These are phyloP conservation scores for Melanogrammus aeglefinus DNA, from an alignment of 2,797 vertebrate species.

Conservation along the genomic window DNA sequence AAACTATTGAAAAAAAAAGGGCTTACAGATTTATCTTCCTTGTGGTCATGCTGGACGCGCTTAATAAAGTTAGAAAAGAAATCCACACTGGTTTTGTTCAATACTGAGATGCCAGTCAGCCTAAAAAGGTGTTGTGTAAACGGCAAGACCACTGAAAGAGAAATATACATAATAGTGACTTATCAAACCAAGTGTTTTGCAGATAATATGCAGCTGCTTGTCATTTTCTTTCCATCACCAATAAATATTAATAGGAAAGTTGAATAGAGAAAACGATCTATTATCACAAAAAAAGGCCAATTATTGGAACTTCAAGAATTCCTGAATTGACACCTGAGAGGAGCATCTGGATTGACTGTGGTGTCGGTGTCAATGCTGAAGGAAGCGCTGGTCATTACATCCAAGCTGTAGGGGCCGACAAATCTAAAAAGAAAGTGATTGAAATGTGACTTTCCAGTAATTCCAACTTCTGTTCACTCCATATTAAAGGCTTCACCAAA, in stretches of 20 bases:
- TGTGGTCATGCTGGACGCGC: constrained; percentile 70
- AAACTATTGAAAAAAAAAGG: too few species aligned
- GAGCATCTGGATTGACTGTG: constrained; percentile 76
- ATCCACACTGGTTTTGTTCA: constrained; percentile 42
- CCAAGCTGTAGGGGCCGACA: constrained; percentile 78
- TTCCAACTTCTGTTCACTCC: not conserved
- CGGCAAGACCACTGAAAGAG: constrained; percentile 70
- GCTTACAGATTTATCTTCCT: constrained; percentile 40
- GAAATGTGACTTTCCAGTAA: not conserved
- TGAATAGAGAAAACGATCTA: constrained; percentile 44
- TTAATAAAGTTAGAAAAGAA: constrained; percentile 68
- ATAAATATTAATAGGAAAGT: not conserved
- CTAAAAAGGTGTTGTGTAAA: constrained; percentile 45
- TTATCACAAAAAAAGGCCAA: constrained; percentile 39
- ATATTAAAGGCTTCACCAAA: not conserved
- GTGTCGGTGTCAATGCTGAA: constrained; percentile 80
- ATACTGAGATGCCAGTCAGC: constrained; percentile 52
- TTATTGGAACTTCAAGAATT: constrained; percentile 69
- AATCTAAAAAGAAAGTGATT: constrained; percentile 55
- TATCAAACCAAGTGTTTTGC: not conserved
- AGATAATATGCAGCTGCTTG: not conserved
- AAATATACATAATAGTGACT: not conserved
- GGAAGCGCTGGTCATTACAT: constrained; percentile 76
- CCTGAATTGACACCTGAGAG: constrained; percentile 68
- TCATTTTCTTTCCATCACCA: not conserved